Base-by-base conservation (phyloP, 1,140 invertebrate species). In the Triops longicaudatus region DNA sequence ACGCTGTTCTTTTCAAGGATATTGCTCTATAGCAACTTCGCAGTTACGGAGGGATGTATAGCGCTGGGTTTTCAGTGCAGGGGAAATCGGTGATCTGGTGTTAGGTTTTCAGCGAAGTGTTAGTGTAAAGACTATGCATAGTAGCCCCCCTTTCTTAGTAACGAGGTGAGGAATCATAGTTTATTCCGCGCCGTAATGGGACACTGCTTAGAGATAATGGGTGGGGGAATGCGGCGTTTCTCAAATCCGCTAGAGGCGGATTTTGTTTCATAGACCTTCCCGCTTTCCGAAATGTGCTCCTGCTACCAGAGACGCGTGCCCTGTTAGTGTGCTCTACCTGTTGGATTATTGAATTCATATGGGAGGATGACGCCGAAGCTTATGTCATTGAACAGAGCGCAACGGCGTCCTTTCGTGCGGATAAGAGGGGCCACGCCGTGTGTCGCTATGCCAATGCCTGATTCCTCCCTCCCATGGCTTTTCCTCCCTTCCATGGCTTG, bases 261-360 rank as follows among this genome's bases (percentile, higher is more conserved):
- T 63, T n/a, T 63, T 63, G 50, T 63, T 63, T 63, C 50, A 63
- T 63, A 63, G 17, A 63, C 10, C 50, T 63, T 63, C 50, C 50
- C 50, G 50, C 50, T 12, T 63, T 3, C 31, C 7, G 22, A 63
- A 63, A 1, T 22, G 14, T 5, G 50, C 50, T 37, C 31, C 31
- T 37, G 31, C 14, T 63, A 63, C 50, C 14, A n/a, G n/a, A n/a
- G 50, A 63, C 50, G 50, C 50, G 50, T 63, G 50, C 50, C 50
- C 22, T 63, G 22, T 63, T n/a, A 5, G 22, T 14, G 6, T 1
- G 50, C 50, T 63, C 50, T 63, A 63, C 50, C 50, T 63, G 50
- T 63, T 63, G 50, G 50, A 63, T 63, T 63, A 63, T 63, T 10
- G 50, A 14, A 14, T 63, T 63, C 17, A 14, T 63, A 63, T 63